Base-by-base conservation (phyloP, 2,888 invertebrate species). In the Synergus japonicus region DNA sequence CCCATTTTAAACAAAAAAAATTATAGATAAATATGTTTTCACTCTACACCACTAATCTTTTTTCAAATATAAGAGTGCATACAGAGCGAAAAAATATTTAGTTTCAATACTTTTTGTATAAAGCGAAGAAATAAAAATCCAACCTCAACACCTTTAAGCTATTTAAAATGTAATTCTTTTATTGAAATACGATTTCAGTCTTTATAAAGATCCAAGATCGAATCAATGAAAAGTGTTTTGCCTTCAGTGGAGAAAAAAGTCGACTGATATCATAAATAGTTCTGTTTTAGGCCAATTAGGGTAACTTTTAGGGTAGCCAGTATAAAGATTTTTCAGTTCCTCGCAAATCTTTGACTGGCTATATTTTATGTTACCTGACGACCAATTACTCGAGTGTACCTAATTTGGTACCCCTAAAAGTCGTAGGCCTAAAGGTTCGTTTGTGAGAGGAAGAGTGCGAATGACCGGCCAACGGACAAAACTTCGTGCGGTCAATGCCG, bases 401-500 rank as follows among this genome's bases (percentile, higher is more conserved):
- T 73, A 73, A 73, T 73, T 54, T 73, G 4, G 15, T 54, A 73
- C 49, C 22, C 15, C 9, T n/a, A 54, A 54, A 54, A 73, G n/a
- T 46, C n/a, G 22, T 22, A 22, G 15, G 46, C 69, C 29, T 49
- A 7, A 65, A 41, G 41, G 12, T 44, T 67, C 44, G 4, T 44
- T 67, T 18, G 15, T 12, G 15, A 54, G 49, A 49, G 69, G 37
- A 29, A 69, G n/a, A 69, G 69, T 69, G 69, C 54, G 73, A 54
- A 73, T 73, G 78, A 67, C 76, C 58, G 65, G 76, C 67, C 78
- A 73, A 76, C 65, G 46, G 63, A 49, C 64, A 41, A 18, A 63
- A 63, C 37, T 54, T 67, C 4, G 12, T 65, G 86, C 87, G 86
- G 86, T 88, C 87, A 88, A 87, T 88, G 86, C 84, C 87, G 85